Conservation (phyloP, 2,113 vertebrate genomes). For the Morone saxatilis region DNA sequence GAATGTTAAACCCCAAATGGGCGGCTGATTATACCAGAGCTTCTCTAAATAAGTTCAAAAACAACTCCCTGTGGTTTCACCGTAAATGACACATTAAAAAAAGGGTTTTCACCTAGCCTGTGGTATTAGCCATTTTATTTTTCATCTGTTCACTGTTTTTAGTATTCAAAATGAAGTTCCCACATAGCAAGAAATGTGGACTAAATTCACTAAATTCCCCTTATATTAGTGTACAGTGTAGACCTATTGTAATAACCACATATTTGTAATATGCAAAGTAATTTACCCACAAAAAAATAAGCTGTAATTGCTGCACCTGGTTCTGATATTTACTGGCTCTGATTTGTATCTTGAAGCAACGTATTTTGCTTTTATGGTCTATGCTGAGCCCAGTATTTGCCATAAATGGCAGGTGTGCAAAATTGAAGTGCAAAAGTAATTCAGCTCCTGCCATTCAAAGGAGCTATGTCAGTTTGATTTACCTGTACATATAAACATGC, state of each 20-base stretch:
- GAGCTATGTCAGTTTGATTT: constrained; percentile 79
- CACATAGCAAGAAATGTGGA: not conserved
- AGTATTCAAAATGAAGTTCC: not conserved
- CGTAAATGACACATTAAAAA: not conserved
- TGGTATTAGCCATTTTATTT: not conserved
- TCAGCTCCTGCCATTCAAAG: constrained; percentile 79
- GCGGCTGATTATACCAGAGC: not conserved
- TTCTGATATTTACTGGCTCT: constrained; percentile 48
- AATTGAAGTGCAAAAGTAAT: constrained; percentile 81
- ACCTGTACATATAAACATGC: constrained; percentile 70
- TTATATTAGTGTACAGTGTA: not conserved
- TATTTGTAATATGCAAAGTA: constrained; percentile 31
- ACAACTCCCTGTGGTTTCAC: not conserved
- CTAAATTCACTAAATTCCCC: too few species aligned
- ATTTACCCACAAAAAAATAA: constrained; percentile 32
- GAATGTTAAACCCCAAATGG: not conserved
- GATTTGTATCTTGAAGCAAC: constrained; percentile 59
- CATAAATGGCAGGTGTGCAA: constrained; percentile 77
- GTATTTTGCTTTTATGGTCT: constrained; percentile 68
- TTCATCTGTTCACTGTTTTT: not conserved
- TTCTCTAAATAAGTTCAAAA: not conserved
- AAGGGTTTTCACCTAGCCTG: not conserved
- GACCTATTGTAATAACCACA: not conserved
- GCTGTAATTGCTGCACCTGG: constrained; percentile 26
- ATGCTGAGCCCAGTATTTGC: constrained; percentile 62